A percentile compares a stretch with the other conserved stretches of the same genome.
These are phyloP conservation scores for Oryctes rhinoceros DNA, from an alignment of 1,140 invertebrate species.

Conservation along the genomic window DNA sequence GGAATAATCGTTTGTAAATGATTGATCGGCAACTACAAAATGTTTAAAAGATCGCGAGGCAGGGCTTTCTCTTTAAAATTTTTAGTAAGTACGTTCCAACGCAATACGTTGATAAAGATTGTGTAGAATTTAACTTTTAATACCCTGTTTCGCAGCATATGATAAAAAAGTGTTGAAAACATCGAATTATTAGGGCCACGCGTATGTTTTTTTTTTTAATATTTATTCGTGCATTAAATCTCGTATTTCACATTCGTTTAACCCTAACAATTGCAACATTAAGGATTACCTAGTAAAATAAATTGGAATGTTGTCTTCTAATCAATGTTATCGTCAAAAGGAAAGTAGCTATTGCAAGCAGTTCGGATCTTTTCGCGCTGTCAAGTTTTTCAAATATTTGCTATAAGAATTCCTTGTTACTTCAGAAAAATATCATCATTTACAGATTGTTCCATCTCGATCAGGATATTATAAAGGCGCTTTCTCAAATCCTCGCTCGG, in stretches of 20 bases:
- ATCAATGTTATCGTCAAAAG: background rate
- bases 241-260: too few species aligned
- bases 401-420: conserved; percentile 46
- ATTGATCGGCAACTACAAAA: background rate
- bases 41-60: background rate
- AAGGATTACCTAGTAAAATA: too few species aligned
- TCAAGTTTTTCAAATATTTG: background rate
- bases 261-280: too few species aligned
- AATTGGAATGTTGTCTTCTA: too few species aligned
- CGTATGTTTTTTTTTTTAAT: too few species aligned
- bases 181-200: too few species aligned
- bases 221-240: too few species aligned
- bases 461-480: conserved; percentile 64
- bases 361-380: background rate
- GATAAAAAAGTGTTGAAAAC: too few species aligned
- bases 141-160: too few species aligned
- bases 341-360: background rate
- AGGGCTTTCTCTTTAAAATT: background rate
- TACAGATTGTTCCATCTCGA: conserved; percentile 61
- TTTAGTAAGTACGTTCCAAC: too few species aligned
- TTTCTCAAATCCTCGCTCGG: conserved; percentile 61
- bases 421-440: conserved; percentile 55
- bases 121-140: too few species aligned
- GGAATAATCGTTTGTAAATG: background rate
- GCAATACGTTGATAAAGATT: too few species aligned